These are phyloP conservation scores for Amphiprion percula DNA, from an alignment of 2,113 vertebrate species.

Conservation along the genomic window DNA sequence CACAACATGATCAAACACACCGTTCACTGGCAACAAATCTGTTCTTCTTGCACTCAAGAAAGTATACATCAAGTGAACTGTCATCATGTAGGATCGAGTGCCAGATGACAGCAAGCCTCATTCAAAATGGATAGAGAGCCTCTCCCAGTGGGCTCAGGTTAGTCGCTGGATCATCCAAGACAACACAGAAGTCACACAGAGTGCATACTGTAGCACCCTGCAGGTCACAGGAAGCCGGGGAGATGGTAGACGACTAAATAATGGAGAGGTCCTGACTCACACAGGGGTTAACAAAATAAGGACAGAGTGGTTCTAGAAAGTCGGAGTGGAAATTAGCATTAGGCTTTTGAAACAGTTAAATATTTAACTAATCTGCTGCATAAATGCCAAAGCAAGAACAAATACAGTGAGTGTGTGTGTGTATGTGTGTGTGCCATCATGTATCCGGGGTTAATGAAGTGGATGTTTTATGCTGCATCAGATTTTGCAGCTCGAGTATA, in stretches of 20 bases:
- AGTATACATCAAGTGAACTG: conserved; percentile 28
- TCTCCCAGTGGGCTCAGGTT: conserved; percentile 60
- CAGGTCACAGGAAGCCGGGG: conserved; percentile 50
- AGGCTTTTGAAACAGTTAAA: conserved; percentile 8
- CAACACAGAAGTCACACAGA: conserved; percentile 43
- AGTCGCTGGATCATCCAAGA: conserved; percentile 42
- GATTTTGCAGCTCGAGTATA: not conserved
- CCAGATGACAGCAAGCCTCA: conserved; percentile 62
- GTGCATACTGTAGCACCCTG: conserved; percentile 16
- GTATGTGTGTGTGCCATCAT: not conserved
- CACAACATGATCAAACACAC: conserved; percentile 31
- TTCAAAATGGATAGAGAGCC: conserved; percentile 80
- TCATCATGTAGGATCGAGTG: conserved; percentile 53
- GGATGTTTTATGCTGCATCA: conserved; percentile 13
- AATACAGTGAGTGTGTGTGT: not conserved
- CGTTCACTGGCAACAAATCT: conserved; percentile 1
- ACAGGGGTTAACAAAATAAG: conserved; percentile 49
- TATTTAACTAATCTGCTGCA: conserved; percentile 14
- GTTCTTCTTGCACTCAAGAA: conserved; percentile 13
- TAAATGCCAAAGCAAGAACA: conserved; percentile 19
- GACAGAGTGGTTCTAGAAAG: not conserved
- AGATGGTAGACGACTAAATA: conserved; percentile 61
- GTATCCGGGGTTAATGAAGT: conserved; percentile 38
- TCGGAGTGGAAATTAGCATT: not conserved
- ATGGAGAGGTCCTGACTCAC: conserved; percentile 40